A percentile compares a stretch with the other conserved stretches of the same genome.
Conservation (phyloP, 2,888 invertebrate genomes). For the Caenorhabditis sulstoni region DNA sequence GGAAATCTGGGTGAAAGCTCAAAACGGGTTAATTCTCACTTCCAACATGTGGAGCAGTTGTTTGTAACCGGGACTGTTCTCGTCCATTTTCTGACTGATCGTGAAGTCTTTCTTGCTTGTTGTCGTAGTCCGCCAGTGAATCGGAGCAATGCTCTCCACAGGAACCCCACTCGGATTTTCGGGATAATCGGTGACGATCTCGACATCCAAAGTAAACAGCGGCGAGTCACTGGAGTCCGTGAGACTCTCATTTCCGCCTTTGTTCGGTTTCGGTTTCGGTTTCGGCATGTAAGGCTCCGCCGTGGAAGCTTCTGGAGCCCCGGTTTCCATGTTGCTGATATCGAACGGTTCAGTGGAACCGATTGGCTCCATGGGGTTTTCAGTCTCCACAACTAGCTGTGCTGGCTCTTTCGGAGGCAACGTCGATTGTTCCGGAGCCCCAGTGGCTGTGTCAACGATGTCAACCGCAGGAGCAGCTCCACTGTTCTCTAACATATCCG, state of each 20-base stretch:
- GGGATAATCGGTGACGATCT: slow-evolving; percentile 3
- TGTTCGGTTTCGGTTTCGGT: slow-evolving; percentile 26
- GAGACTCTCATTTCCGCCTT: background rate
- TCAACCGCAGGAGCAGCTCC: background rate
- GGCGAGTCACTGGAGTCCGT: slow-evolving; percentile 12
- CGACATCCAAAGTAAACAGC: background rate
- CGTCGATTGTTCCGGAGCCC: slow-evolving; percentile 30
- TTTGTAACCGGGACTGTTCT: slow-evolving; percentile 34
- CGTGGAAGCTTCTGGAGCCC: slow-evolving; percentile 37
- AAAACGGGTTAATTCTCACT: background rate
- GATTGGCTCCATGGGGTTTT: background rate
- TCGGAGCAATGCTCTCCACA: slow-evolving; percentile 33
- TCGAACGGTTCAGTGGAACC: slow-evolving; percentile 34
- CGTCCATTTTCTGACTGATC: slow-evolving; percentile 49
- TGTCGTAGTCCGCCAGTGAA: slow-evolving; percentile 43
- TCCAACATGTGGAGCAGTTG: slow-evolving; percentile 47
- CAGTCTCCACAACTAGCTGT: background rate
- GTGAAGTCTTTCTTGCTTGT: slow-evolving; percentile 27
- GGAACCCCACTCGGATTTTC: slow-evolving; percentile 25
- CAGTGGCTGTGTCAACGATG: slow-evolving; percentile 15
- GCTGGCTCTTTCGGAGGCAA: slow-evolving; percentile 39
- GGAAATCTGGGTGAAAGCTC: no score
- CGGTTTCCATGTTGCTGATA: slow-evolving; percentile 31
- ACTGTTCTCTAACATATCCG: background rate
- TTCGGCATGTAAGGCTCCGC: slow-evolving; percentile 49